Evolutionary conservation across 2,888 invertebrate species (phyloP), one percentile per base, ranked within the genome.

Genomic region (Ectemnius lituratus): DNA sequence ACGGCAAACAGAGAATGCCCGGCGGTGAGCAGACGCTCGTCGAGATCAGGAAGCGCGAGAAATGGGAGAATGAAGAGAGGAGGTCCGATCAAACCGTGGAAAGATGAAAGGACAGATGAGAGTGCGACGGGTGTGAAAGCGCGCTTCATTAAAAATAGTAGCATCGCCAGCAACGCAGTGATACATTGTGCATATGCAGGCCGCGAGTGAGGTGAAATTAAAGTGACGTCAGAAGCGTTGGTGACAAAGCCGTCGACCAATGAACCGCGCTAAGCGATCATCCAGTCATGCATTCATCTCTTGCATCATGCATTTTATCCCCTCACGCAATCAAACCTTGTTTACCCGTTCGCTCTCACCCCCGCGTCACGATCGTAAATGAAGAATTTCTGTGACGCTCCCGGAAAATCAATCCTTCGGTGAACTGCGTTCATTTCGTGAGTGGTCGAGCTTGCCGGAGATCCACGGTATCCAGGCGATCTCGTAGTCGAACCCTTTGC

Each of bases 151-250:
- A 84, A 82, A 83, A 83, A 83, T 82, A 84, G 76, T 68, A 27
- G 18, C 76, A 67, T 57, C 63, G 75, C 73, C 66, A 70, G 63
- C 78, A 73, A 37, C 23, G 37, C 11, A 11, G 37, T 37, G 37
- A 37, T 37, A 11, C 8, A 11, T 8, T 37, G 37, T 37, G 37
- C 37, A 37, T 37, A 37, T 37, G 37, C 37, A 37, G 37, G 37
- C 37, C 37, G 37, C 8, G 37, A 11, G 37, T 72, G 73, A 72
- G 65, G 73, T 37, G 57, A 67, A 63, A 80, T 78, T 71, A 68
- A 27, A 18, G 60, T 83, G 83, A 83, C 84, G 83, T 83, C 84
- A 83, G 70, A 58, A 46, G 74, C 76, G 70, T 73, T 4, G 52
- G 16, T 70, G 84, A 84, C 80, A 73, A 84, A 84, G 83, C 73